These are phyloP conservation scores for Eristalis pertinax DNA, from an alignment of 2,888 invertebrate genomes.

Conservation along the genomic window DNA sequence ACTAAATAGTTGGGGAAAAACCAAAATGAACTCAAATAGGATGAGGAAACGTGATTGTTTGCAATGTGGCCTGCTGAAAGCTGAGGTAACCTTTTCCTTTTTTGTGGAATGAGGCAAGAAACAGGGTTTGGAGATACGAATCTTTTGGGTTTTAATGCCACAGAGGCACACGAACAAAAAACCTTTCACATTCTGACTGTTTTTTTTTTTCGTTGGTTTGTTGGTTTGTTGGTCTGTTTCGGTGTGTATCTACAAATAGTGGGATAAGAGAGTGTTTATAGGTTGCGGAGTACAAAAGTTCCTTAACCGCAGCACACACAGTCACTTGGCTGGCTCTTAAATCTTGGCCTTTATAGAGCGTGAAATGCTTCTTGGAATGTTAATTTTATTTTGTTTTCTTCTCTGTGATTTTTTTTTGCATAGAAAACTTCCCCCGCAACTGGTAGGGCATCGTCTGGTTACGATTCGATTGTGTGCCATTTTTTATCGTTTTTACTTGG, in stretches of 20 bases:
- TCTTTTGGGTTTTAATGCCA: slow-evolving; percentile 46
- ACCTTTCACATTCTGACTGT: slow-evolving; percentile 48
- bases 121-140: slow-evolving; percentile 35
- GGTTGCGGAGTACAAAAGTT: slow-evolving; percentile 7
- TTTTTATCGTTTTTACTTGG: not conserved
- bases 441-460: not conserved
- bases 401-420: not conserved
- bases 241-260: slow-evolving; percentile 23
- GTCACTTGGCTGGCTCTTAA: slow-evolving; percentile 20
- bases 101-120: not conserved
- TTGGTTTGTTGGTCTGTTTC: not conserved
- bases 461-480: not conserved
- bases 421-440: slow-evolving; percentile 7
- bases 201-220: not conserved
- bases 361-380: slow-evolving; percentile 37
- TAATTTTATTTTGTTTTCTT: slow-evolving; percentile 11
- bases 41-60: not conserved
- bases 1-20: not conserved
- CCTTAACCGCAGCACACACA: slow-evolving; percentile 5
- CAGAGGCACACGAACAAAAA: slow-evolving; percentile 28
- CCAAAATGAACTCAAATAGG: not conserved
- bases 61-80: not conserved
- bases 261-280: not conserved
- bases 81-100: slow-evolving; percentile 28
- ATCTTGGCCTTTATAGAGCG: slow-evolving; percentile 30